Percentiles rank a stretch among this genome's conserved stretches.
Evolutionary conservation across 2,113 vertebrate genomes (phyloP).

Genomic region (Mobula birostris): DNA sequence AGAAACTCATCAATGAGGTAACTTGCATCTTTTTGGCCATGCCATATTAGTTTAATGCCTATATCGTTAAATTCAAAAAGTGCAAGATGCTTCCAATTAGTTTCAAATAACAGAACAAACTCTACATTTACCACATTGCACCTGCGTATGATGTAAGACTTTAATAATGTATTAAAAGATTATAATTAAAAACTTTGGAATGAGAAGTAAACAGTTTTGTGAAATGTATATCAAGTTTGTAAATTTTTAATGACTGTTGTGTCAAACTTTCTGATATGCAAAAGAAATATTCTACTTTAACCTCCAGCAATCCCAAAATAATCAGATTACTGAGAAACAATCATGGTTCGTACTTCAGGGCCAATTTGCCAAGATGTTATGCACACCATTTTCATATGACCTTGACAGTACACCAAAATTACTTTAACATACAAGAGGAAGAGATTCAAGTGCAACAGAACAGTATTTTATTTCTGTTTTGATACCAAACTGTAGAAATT

Average conservation of each 20-base stretch:
- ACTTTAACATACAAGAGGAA: too few species aligned
- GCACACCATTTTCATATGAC: background rate
- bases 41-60: background rate
- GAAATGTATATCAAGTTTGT: background rate
- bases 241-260: background rate
- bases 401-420: too few species aligned
- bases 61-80: background rate
- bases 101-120: background rate
- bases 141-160: background rate
- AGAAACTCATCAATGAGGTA: background rate
- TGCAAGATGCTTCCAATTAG: background rate
- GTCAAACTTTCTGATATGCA: background rate
- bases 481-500: background rate
- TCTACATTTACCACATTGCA: background rate
- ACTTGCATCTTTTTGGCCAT: background rate
- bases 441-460: too few species aligned
- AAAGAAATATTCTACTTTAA: background rate
- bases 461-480: background rate
- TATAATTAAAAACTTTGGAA: background rate
- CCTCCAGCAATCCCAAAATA: background rate
- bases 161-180: background rate
- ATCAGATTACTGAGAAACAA: background rate
- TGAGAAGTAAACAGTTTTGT: background rate
- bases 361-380: background rate
- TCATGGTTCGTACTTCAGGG: background rate